Conservation (phyloP, 2,888 invertebrate species). For the Cephus pygmeus region DNA sequence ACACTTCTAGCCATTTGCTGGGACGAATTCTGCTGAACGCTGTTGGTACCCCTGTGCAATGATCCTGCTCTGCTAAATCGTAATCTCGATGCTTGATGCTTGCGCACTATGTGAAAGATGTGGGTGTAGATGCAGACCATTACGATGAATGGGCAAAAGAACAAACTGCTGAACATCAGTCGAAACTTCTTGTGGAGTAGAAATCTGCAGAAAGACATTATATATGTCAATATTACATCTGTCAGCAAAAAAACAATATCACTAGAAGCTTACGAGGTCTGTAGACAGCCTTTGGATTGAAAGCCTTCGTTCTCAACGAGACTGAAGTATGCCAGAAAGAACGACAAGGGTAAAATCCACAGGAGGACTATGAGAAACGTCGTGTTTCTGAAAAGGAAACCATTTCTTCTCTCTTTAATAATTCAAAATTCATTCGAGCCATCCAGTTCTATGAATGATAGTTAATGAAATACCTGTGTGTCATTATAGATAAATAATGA, state of each 20-base stretch:
- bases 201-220: constrained; percentile 55
- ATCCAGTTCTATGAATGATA: background rate
- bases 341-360: constrained; percentile 70
- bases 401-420: background rate
- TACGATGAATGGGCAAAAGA: constrained; percentile 70
- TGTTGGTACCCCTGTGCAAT: constrained; percentile 27
- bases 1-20: constrained; percentile 66
- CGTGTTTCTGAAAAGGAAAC: constrained; percentile 59
- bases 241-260: no score
- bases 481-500: constrained; percentile 73
- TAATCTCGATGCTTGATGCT: constrained; percentile 68
- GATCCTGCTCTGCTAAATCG: constrained; percentile 62
- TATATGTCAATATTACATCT: background rate
- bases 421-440: background rate
- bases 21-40: constrained; percentile 25
- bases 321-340: constrained; percentile 69
- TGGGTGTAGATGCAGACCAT: constrained; percentile 73
- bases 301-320: constrained; percentile 67
- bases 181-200: constrained; percentile 66
- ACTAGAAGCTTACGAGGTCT: constrained; percentile 25
- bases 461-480: constrained; percentile 49
- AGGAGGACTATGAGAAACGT: constrained; percentile 67
- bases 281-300: constrained; percentile 48
- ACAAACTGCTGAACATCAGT: constrained; percentile 67
- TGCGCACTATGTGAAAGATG: constrained; percentile 71